phyloP scores from a whole-genome alignment of 2,797 vertebrate genomes.

The Oophaga sylvatica region DNA sequence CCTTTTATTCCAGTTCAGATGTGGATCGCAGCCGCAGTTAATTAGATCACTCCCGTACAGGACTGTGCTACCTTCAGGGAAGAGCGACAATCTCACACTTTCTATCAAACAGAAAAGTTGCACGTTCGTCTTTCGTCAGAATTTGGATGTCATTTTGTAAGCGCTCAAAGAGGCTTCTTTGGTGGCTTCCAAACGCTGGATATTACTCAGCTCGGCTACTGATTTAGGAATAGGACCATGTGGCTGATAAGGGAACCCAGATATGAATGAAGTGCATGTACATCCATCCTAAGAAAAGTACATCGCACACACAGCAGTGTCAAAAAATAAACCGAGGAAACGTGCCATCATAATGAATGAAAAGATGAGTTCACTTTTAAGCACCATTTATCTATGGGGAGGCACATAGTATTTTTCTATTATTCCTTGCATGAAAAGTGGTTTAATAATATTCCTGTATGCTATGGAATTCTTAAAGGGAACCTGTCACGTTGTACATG shows the following conservation, averaged over 20 bases:
- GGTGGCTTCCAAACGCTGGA: background rate
- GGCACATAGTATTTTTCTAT: too few relatives aligned
- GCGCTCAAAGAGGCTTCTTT: background rate
- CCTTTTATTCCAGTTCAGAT: slow-evolving; percentile 52
- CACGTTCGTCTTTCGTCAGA: background rate
- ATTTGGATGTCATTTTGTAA: background rate
- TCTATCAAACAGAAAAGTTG: slow-evolving; percentile 8
- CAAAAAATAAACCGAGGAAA: too few relatives aligned
- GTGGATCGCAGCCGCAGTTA: slow-evolving; percentile 57
- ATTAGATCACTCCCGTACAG: slow-evolving; percentile 32
- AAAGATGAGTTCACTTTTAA: too few relatives aligned
- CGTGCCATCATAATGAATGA: too few relatives aligned
- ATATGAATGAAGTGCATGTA: background rate
- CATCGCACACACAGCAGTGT: too few relatives aligned
- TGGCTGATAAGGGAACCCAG: background rate
- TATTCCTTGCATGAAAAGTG: too few relatives aligned
- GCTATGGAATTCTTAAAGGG: too few relatives aligned
- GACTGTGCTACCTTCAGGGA: slow-evolving; percentile 11
- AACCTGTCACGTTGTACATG: too few relatives aligned
- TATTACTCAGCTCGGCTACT: background rate
- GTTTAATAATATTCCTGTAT: too few relatives aligned
- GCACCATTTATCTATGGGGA: too few relatives aligned
- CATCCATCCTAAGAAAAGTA: background rate
- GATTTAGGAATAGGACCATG: background rate
- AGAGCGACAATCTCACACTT: background rate